phyloP scores from a whole-genome alignment of 2,888 invertebrate genomes.

The Eupithecia subumbrata region DNA sequence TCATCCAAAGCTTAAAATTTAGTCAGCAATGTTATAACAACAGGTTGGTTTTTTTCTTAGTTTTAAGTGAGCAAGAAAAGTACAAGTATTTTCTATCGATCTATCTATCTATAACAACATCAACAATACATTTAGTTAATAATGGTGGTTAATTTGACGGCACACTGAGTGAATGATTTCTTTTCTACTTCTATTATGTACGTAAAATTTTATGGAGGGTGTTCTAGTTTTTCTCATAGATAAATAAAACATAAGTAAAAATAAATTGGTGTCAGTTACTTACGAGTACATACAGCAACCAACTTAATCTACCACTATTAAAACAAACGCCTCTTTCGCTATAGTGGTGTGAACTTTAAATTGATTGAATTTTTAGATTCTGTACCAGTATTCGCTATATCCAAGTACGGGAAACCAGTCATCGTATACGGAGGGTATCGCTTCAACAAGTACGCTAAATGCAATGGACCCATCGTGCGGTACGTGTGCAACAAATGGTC shows the following conservation, averaged over 20 bases:
- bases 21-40: not conserved
- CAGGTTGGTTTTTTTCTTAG: too few species aligned
- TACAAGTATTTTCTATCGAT: too few species aligned
- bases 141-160: not conserved
- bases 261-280: not conserved
- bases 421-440: conserved; percentile 37
- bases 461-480: conserved; percentile 24
- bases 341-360: not conserved
- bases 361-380: conserved; percentile 14
- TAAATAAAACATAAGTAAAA: not conserved
- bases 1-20: not conserved
- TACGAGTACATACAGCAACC: too few species aligned
- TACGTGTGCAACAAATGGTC: conserved; percentile 44
- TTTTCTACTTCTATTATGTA: not conserved
- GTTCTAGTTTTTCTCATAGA: not conserved
- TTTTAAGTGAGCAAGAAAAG: too few species aligned
- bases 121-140: not conserved
- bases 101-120: too few species aligned
- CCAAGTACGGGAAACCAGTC: conserved; percentile 60
- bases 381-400: conserved; percentile 35
- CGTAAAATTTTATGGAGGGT: not conserved
- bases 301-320: not conserved
- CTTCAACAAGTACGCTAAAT: conserved; percentile 31
- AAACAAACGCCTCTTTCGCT: not conserved
- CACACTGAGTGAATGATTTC: not conserved